phyloP scores from a whole-genome alignment of 2,888 invertebrate species.

The Crioceris asparagi region DNA sequence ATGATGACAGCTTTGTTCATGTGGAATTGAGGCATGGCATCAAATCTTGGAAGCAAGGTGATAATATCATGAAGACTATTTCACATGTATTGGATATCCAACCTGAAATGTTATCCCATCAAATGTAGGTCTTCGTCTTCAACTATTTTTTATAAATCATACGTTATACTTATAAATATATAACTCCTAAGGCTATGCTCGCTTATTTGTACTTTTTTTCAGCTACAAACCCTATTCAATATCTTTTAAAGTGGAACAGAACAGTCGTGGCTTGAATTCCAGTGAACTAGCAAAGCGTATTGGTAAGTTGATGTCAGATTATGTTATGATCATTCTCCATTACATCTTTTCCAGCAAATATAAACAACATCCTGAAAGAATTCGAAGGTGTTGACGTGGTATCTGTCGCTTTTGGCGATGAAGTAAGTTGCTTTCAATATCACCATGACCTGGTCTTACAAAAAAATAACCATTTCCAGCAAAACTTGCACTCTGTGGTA shows the following conservation, averaged over 20 bases:
- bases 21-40: constrained; percentile 65
- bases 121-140: constrained; percentile 41
- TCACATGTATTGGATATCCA: constrained; percentile 59
- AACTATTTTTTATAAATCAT: not conserved
- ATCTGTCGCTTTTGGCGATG: constrained; percentile 69
- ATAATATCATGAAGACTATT: constrained; percentile 56
- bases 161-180: too few relatives aligned
- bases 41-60: constrained; percentile 61
- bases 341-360: constrained; percentile 2
- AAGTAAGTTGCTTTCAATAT: too few relatives aligned
- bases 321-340: not conserved
- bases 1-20: constrained; percentile 70
- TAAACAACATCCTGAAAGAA: constrained; percentile 22
- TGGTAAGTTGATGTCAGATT: constrained; percentile 20
- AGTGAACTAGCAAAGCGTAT: constrained; percentile 54
- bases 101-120: constrained; percentile 37
- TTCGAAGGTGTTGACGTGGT: constrained; percentile 60
- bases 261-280: constrained; percentile 53
- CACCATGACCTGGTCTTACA: too few relatives aligned
- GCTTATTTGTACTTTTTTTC: constrained; percentile 25
- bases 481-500: too few relatives aligned
- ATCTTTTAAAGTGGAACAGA: constrained; percentile 61
- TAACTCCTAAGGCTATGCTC: not conserved
- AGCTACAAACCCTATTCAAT: constrained; percentile 69
- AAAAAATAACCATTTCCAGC: too few relatives aligned